These are phyloP conservation scores for Caloenas nicobarica DNA, from an alignment of 2,113 vertebrate species.

Conservation along the genomic window DNA sequence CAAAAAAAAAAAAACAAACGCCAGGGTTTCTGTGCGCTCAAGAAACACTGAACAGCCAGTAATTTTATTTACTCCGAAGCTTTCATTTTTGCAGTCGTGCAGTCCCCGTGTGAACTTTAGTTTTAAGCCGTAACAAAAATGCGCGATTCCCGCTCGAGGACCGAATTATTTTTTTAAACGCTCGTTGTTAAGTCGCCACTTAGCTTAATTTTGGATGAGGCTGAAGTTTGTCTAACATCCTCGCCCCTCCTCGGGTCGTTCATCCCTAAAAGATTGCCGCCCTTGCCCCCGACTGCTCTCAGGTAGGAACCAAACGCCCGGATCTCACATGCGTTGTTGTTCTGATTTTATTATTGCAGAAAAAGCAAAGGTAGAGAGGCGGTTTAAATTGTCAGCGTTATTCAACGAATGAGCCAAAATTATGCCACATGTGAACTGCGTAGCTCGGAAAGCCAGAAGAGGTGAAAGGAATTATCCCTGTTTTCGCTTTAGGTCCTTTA, in stretches of 20 bases:
- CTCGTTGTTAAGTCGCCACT: background rate
- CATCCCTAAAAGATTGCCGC: conserved; percentile 19
- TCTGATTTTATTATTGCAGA: conserved; percentile 25
- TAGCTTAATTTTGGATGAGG: background rate
- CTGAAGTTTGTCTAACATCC: conserved; percentile 44
- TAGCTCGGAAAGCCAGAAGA: conserved; percentile 22
- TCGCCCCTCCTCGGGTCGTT: conserved; percentile 11
- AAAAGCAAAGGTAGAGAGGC: conserved; percentile 33
- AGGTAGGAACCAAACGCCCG: conserved; percentile 38
- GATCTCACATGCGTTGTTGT: conserved; percentile 9
- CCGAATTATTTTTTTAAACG: background rate
- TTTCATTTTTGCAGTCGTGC: conserved; percentile 46
- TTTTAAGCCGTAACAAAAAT: conserved; percentile 7
- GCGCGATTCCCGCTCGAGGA: background rate
- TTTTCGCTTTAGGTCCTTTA: conserved; percentile 49
- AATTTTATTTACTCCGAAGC: conserved; percentile 15
- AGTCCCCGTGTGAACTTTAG: conserved; percentile 40
- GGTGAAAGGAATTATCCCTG: conserved; percentile 23
- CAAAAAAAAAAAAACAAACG: background rate
- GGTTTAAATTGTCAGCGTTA: conserved; percentile 29
- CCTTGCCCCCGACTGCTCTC: conserved; percentile 18
- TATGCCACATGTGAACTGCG: background rate
- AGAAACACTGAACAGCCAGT: background rate
- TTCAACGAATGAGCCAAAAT: conserved; percentile 54
- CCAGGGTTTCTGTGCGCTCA: background rate